Conservation (phyloP, 2,888 invertebrate species). For the Craniophora ligustri region DNA sequence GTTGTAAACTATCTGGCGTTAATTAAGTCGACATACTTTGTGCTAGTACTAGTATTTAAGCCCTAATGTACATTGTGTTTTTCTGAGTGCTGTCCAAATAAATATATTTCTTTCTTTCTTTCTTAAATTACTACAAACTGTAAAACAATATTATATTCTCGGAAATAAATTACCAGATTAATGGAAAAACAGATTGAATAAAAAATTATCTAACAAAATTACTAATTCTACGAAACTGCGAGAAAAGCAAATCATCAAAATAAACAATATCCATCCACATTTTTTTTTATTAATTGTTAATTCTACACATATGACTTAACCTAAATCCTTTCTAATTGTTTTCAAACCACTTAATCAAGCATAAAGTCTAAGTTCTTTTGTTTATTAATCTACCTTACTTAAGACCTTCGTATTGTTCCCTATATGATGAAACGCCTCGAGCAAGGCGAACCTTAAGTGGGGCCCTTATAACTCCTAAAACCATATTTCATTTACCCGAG, state of each 20-base stretch:
- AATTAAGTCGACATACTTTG: too few relatives aligned
- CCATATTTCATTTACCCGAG: conserved; percentile 63
- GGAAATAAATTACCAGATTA: too few relatives aligned
- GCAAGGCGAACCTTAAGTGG: conserved; percentile 40
- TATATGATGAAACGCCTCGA: conserved; percentile 24
- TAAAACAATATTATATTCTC: too few relatives aligned
- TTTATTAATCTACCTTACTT: conserved; percentile 42
- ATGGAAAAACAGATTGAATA: too few relatives aligned
- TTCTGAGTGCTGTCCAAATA: too few relatives aligned
- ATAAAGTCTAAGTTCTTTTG: conserved; percentile 52
- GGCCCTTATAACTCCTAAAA: conserved; percentile 55
- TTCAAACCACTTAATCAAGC: conserved; percentile 31
- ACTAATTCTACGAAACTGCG: too few relatives aligned
- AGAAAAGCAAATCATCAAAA: neutral
- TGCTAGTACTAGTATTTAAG: too few relatives aligned
- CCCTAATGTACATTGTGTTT: too few relatives aligned
- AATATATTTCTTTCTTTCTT: too few relatives aligned
- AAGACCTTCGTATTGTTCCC: conserved; percentile 44
- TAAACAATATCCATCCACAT: neutral
- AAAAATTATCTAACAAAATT: too few relatives aligned
- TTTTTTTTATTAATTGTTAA: neutral
- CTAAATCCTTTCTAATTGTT: conserved; percentile 14
- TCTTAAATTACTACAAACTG: too few relatives aligned
- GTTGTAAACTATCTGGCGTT: too few relatives aligned
- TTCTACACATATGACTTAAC: conserved; percentile 12